Percentiles rank a stretch among this genome's conserved stretches.
phyloP scores from a whole-genome alignment of 2,113 vertebrate species.

The Nesoenas mayeri region DNA sequence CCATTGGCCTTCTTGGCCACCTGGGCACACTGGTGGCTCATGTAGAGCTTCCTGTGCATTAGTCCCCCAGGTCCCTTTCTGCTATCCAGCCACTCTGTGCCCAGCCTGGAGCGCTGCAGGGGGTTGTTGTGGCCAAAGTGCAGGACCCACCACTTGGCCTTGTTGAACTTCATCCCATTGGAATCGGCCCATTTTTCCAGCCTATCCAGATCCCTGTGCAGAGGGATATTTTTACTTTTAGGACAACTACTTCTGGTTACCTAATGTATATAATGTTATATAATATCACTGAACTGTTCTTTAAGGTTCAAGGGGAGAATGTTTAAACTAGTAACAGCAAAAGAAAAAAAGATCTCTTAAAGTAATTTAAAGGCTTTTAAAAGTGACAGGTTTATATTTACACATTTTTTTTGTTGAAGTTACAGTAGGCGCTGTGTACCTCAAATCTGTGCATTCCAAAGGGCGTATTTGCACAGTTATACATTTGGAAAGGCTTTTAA shows the following conservation, averaged over 20 bases:
- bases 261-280: too few species aligned
- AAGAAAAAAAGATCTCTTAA: not conserved
- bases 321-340: not conserved
- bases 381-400: not conserved
- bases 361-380: not conserved
- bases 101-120: too few species aligned
- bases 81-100: too few species aligned
- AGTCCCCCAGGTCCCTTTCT: too few species aligned
- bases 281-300: not conserved
- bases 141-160: too few species aligned
- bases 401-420: rapidly evolving
- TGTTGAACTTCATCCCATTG: too few species aligned
- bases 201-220: too few species aligned
- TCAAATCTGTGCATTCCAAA: rapidly evolving
- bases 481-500: rapidly evolving
- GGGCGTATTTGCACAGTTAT: rapidly evolving
- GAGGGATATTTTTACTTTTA: not conserved
- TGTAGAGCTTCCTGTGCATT: too few species aligned
- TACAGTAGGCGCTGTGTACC: rapidly evolving
- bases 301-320: not conserved
- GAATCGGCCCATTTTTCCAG: too few species aligned
- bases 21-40: too few species aligned
- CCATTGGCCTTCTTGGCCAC: too few species aligned
- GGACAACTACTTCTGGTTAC: not conserved
- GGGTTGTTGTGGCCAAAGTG: too few species aligned